phyloP scores from a whole-genome alignment of 1,140 invertebrate genomes.

The Lucilia cuprina region DNA sequence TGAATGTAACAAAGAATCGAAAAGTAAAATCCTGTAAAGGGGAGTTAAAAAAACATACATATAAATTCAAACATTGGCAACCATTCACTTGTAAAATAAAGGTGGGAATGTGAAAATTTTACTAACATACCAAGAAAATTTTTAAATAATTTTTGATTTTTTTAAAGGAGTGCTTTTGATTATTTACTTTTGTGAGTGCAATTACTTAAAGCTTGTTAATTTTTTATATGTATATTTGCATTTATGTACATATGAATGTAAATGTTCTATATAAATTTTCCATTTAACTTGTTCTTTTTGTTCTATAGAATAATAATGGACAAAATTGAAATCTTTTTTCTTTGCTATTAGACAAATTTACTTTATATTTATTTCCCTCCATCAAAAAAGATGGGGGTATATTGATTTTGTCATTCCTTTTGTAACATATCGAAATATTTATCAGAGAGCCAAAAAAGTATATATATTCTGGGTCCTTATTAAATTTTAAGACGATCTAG shows the following conservation, averaged over 20 bases:
- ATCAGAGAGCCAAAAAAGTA: no score
- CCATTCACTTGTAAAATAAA: conserved; percentile 20
- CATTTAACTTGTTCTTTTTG: background rate
- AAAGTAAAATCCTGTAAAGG: background rate
- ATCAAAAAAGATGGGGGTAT: no score
- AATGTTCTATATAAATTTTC: background rate
- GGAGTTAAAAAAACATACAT: background rate
- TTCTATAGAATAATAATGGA: background rate
- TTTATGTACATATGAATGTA: no score
- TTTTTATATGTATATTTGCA: background rate
- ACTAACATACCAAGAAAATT: background rate
- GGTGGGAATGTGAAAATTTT: conserved; percentile 20
- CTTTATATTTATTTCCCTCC: no score
- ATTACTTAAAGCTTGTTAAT: conserved; percentile 15
- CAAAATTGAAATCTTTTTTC: no score
- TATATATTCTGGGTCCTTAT: no score
- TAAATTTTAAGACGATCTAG: no score
- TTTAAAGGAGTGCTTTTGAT: background rate
- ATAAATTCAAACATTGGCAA: background rate
- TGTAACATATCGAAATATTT: no score
- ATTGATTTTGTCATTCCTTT: no score
- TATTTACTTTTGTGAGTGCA: background rate
- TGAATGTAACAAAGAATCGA: background rate
- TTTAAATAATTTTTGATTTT: background rate
- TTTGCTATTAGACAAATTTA: no score